A percentile compares a stretch with the other conserved stretches of the same genome.
Evolutionary conservation across 2,888 invertebrate species (phyloP).

Genomic region (Pseudanteris insignis): DNA sequence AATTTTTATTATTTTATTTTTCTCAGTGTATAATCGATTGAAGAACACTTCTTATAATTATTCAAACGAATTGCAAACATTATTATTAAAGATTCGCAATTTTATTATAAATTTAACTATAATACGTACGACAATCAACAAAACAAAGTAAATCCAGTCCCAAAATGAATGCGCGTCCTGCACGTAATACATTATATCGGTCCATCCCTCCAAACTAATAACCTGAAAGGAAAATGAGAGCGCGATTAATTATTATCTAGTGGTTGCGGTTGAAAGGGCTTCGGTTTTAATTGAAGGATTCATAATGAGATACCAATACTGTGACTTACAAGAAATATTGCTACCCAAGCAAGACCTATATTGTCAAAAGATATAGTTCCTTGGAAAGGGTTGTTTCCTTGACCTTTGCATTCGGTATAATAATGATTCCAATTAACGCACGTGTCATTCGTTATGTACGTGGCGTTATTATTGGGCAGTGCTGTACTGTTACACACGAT

Average conservation of each 20-base stretch:
- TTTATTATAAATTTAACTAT: not conserved
- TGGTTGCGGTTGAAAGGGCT: too few relatives aligned
- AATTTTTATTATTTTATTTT: too few relatives aligned
- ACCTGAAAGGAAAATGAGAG: too few relatives aligned
- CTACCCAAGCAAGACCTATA: conserved; percentile 99
- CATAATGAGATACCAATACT: not conserved
- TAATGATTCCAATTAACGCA: conserved; percentile 99
- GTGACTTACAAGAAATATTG: conserved; percentile 94
- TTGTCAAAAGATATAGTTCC: conserved; percentile 99
- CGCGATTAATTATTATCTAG: too few relatives aligned
- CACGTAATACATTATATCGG: conserved; percentile 99
- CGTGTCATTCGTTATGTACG: conserved; percentile 71
- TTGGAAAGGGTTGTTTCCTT: conserved; percentile 96
- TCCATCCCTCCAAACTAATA: conserved; percentile 99
- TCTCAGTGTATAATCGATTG: too few relatives aligned
- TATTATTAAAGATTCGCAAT: not conserved
- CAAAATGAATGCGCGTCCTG: conserved; percentile 99
- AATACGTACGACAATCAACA: conserved; percentile 93
- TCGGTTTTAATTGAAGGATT: not conserved
- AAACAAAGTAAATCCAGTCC: conserved; percentile 99
- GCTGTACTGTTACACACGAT: conserved; percentile 82
- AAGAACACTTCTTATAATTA: too few relatives aligned
- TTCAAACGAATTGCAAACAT: too few relatives aligned
- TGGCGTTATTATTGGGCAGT: conserved; percentile 72
- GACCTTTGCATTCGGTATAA: conserved; percentile 92